Evolutionary conservation across 2,888 invertebrate species (phyloP).

Genomic region (Strigamia crassipes): DNA sequence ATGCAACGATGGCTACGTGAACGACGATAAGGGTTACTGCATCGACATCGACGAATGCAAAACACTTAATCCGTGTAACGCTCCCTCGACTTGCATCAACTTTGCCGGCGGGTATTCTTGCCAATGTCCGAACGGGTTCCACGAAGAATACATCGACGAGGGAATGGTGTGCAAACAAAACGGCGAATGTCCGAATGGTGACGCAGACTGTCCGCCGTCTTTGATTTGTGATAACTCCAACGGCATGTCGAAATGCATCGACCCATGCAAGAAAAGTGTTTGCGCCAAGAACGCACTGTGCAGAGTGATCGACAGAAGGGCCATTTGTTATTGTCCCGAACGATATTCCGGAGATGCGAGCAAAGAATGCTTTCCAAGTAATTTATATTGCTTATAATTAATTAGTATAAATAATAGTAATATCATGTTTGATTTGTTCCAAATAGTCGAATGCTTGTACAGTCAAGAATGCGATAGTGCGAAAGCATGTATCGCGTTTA

Average conservation of each 20-base stretch:
- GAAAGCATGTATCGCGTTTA: constrained; percentile 75
- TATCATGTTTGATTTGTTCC: background rate
- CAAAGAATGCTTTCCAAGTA: constrained; percentile 70
- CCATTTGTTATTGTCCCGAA: constrained; percentile 78
- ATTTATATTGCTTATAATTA: background rate
- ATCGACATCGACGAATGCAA: constrained; percentile 78
- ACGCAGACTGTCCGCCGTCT: constrained; percentile 55
- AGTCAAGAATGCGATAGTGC: constrained; percentile 73
- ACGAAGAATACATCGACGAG: constrained; percentile 49
- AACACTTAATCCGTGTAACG: constrained; percentile 73
- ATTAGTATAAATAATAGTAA: background rate
- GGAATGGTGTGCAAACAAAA: constrained; percentile 49
- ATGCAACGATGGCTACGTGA: constrained; percentile 75
- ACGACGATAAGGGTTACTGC: constrained; percentile 69
- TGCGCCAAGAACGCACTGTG: constrained; percentile 83
- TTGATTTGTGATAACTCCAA: constrained; percentile 69
- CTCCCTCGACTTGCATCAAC: constrained; percentile 77
- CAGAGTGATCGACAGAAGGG: constrained; percentile 62
- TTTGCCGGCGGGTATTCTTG: constrained; percentile 78
- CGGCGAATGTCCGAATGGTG: constrained; percentile 65
- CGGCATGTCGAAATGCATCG: constrained; percentile 54
- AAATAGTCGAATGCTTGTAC: constrained; percentile 71
- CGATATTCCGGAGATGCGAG: constrained; percentile 63
- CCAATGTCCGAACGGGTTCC: constrained; percentile 70
- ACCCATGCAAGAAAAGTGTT: constrained; percentile 58